A percentile compares a stretch with the other conserved stretches of the same genome.
Conservation (phyloP, 2,113 vertebrate genomes). For the Hippocampus abdominalis region DNA sequence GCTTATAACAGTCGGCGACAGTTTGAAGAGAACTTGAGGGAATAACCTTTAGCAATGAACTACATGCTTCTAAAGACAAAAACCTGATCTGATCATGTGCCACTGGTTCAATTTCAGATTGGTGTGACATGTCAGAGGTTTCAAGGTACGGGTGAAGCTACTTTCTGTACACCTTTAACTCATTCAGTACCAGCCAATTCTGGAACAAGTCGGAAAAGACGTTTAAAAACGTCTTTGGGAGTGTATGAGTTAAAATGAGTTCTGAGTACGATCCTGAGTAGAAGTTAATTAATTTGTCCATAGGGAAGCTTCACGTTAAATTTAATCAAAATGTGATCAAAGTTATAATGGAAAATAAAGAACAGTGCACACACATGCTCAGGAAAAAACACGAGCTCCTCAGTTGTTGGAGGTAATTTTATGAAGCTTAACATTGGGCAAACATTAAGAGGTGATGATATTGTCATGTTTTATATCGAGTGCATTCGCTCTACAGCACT, state of each 20-base stretch:
- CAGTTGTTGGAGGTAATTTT: neutral
- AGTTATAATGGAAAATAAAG: neutral
- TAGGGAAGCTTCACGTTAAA: neutral
- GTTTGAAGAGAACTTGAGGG: neutral
- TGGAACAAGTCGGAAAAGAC: no score
- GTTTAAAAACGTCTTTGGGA: no score
- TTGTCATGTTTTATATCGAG: neutral
- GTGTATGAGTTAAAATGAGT: no score
- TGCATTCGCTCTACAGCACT: neutral
- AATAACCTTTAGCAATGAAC: neutral
- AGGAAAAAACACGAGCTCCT: neutral
- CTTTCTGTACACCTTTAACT: neutral
- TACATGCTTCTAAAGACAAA: neutral
- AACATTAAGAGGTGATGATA: neutral
- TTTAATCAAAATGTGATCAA: neutral
- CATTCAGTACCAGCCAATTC: no score
- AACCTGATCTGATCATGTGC: neutral
- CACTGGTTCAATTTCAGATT: neutral
- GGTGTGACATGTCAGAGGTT: neutral
- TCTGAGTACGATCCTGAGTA: neutral
- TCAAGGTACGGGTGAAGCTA: neutral
- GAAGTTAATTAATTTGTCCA: neutral
- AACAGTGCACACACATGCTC: neutral
- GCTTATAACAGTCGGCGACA: neutral
- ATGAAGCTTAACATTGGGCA: neutral